These are phyloP conservation scores for Xenopus borealis DNA, from an alignment of 2,113 vertebrate genomes.

Conservation along the genomic window DNA sequence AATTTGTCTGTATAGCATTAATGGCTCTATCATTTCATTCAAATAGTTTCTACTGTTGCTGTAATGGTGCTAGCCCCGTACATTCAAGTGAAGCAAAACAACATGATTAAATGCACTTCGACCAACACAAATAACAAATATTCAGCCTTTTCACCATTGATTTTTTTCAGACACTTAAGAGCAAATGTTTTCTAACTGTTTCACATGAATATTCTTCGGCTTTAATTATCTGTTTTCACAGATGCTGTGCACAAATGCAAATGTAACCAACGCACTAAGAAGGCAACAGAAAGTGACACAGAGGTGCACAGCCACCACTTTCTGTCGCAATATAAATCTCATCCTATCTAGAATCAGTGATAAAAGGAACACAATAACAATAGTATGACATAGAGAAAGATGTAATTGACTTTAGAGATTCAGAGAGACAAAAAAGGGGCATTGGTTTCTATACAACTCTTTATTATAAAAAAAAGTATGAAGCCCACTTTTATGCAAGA, in stretches of 20 bases:
- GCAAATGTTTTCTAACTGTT: neutral
- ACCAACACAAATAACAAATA: conserved; percentile 2
- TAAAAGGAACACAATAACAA: too few relatives aligned
- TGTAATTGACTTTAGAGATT: too few relatives aligned
- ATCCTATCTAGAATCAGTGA: too few relatives aligned
- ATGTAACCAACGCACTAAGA: neutral
- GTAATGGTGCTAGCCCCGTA: neutral
- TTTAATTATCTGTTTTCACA: neutral
- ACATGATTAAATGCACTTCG: conserved; percentile 9
- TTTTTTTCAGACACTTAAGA: conserved; percentile 2
- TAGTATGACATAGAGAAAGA: too few relatives aligned
- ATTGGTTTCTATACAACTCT: too few relatives aligned
- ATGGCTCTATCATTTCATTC: neutral
- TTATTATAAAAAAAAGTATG: too few relatives aligned
- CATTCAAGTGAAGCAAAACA: neutral
- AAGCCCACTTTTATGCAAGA: too few relatives aligned
- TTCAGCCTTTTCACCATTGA: conserved; percentile 7
- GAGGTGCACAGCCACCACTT: neutral
- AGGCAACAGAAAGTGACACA: neutral
- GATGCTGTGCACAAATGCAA: neutral
- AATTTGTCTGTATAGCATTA: neutral
- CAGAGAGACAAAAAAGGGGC: too few relatives aligned
- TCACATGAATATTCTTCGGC: neutral
- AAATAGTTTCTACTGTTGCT: neutral
- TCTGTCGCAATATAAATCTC: too few relatives aligned